Evolutionary conservation across 2,113 vertebrate genomes (phyloP).

Genomic region (Zeus faber): DNA sequence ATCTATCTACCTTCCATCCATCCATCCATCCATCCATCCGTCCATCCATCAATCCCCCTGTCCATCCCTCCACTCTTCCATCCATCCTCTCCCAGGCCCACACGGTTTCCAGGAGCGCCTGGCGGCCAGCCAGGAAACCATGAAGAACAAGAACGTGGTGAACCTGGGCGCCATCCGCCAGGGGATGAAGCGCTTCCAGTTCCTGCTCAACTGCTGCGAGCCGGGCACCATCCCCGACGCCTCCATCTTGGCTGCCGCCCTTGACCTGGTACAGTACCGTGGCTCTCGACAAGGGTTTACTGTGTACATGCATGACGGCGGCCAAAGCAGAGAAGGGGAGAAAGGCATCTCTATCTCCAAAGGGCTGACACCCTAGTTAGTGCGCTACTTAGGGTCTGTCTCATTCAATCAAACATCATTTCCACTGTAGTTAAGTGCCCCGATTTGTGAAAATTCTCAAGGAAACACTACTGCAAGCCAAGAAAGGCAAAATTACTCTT

Average conservation of each 20-base stretch:
- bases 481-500: too few relatives aligned
- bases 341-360: too few relatives aligned
- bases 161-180: slow-evolving; percentile 96
- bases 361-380: too few relatives aligned
- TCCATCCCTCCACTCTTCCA: not conserved
- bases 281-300: too few relatives aligned
- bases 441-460: too few relatives aligned
- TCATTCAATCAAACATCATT: too few relatives aligned
- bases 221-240: slow-evolving; percentile 97
- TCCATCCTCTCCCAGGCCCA: slow-evolving; percentile 76
- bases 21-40: not conserved
- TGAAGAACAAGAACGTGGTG: slow-evolving; percentile 95
- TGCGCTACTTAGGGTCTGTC: too few relatives aligned
- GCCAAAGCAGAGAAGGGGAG: too few relatives aligned
- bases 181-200: slow-evolving; percentile 99
- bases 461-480: too few relatives aligned
- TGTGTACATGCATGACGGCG: too few relatives aligned
- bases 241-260: slow-evolving; percentile 93
- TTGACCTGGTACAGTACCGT: slow-evolving; percentile 95
- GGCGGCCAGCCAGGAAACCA: slow-evolving; percentile 87
- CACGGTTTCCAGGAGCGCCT: slow-evolving; percentile 94
- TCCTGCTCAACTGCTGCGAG: slow-evolving; percentile 97
- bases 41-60: not conserved
- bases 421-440: too few relatives aligned
- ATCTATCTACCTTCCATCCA: not conserved